Conservation (phyloP, 2,113 vertebrate genomes). For the Centrocercus urophasianus region DNA sequence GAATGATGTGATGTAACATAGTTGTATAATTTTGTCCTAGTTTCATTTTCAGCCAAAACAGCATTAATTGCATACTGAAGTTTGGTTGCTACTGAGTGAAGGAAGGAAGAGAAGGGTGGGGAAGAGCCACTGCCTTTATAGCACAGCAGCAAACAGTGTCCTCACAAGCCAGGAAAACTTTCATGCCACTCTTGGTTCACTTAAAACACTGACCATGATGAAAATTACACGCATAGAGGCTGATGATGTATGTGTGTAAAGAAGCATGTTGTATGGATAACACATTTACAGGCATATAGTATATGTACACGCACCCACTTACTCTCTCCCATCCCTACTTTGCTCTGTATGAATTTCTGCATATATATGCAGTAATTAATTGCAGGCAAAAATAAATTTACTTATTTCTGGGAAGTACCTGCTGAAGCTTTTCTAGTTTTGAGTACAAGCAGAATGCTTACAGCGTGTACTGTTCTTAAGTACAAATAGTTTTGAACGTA, state of each 20-base stretch:
- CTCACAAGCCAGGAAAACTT: no score
- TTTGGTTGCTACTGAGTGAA: no score
- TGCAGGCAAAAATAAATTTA: not conserved
- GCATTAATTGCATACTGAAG: not conserved
- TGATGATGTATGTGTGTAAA: rapidly evolving
- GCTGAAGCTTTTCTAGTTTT: not conserved
- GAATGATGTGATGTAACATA: not conserved
- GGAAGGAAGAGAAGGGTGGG: no score
- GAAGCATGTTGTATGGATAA: not conserved
- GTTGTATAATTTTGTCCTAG: not conserved
- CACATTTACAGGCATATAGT: not conserved
- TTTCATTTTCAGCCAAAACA: not conserved
- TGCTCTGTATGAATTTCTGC: not conserved
- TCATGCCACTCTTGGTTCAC: not conserved
- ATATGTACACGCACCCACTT: not conserved
- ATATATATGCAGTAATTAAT: not conserved
- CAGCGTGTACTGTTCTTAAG: not conserved
- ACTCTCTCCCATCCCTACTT: rapidly evolving
- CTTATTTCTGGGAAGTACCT: not conserved
- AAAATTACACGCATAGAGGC: not conserved
- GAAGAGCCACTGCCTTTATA: no score
- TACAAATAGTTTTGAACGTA: not conserved
- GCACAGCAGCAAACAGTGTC: no score
- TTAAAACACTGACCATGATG: not conserved
- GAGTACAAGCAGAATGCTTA: not conserved